Evolutionary conservation across 2,797 vertebrate genomes (phyloP).

Genomic region (Fistularia commersonii): DNA sequence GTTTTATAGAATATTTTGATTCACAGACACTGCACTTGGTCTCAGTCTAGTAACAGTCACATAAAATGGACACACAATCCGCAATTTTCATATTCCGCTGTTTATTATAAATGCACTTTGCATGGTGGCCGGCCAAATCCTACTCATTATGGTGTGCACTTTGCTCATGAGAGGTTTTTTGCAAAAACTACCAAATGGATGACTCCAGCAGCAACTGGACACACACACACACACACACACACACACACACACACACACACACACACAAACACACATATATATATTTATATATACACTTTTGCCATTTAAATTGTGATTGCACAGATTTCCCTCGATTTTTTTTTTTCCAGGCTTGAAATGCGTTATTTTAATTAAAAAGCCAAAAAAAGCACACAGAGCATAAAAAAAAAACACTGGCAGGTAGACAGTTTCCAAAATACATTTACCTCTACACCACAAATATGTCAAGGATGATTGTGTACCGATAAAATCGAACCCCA

Average conservation of each 20-base stretch:
- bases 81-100: neutral
- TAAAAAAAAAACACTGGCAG: too few relatives aligned
- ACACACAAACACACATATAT: too few relatives aligned
- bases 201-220: slow-evolving; percentile 30
- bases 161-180: slow-evolving; percentile 17
- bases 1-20: slow-evolving; percentile 16
- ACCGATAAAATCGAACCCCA: too few relatives aligned
- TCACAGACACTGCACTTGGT: slow-evolving; percentile 26
- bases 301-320: too few relatives aligned
- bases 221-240: slow-evolving; percentile 1
- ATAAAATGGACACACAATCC: slow-evolving; percentile 15
- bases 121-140: slow-evolving; percentile 31
- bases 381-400: neutral
- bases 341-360: too few relatives aligned
- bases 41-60: slow-evolving; percentile 7
- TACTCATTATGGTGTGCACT: slow-evolving; percentile 15
- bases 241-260: too few relatives aligned
- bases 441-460: too few relatives aligned
- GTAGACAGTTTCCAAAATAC: too few relatives aligned
- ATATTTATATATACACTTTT: slow-evolving; percentile 6
- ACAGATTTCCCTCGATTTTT: too few relatives aligned
- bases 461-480: too few relatives aligned
- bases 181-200: slow-evolving; percentile 27
- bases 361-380: too few relatives aligned
- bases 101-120: slow-evolving; percentile 28